phyloP scores from a whole-genome alignment of 2,888 invertebrate species.

The Stomorhina lunata region DNA sequence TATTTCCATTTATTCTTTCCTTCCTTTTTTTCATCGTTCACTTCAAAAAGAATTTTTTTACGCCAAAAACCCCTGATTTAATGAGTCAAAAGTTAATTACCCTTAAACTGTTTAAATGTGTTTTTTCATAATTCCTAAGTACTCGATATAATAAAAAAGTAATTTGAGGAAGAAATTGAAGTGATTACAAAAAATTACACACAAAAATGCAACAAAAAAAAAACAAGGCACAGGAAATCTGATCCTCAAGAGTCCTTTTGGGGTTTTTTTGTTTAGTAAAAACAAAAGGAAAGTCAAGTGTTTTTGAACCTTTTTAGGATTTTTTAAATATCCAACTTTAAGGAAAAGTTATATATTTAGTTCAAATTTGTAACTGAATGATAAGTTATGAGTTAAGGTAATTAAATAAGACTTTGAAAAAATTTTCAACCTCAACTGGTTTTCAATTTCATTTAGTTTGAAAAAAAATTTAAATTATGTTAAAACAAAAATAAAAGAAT shows the following conservation, averaged over 20 bases:
- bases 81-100: conserved; percentile 42
- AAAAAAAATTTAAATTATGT: too few relatives aligned
- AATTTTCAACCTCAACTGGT: conserved; percentile 6
- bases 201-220: conserved; percentile 14
- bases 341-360: conserved; percentile 24
- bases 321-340: conserved; percentile 15
- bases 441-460: conserved; percentile 16
- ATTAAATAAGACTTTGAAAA: conserved; percentile 33
- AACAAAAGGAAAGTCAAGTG: conserved; percentile 12
- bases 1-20: not conserved
- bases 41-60: not conserved
- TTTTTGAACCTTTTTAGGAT: conserved; percentile 23
- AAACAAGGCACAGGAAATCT: conserved; percentile 45
- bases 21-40: not conserved
- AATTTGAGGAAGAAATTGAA: not conserved
- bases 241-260: conserved; percentile 27
- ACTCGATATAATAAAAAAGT: not conserved
- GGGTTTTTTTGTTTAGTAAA: not conserved
- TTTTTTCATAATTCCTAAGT: not conserved
- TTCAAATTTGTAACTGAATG: conserved; percentile 22
- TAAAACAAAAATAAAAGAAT: not conserved
- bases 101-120: not conserved
- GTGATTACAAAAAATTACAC: not conserved
- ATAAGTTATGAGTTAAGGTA: too few relatives aligned
- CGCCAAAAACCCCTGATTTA: not conserved